Conservation (phyloP, 2,888 invertebrate genomes). For the Carterocephalus palaemon region DNA sequence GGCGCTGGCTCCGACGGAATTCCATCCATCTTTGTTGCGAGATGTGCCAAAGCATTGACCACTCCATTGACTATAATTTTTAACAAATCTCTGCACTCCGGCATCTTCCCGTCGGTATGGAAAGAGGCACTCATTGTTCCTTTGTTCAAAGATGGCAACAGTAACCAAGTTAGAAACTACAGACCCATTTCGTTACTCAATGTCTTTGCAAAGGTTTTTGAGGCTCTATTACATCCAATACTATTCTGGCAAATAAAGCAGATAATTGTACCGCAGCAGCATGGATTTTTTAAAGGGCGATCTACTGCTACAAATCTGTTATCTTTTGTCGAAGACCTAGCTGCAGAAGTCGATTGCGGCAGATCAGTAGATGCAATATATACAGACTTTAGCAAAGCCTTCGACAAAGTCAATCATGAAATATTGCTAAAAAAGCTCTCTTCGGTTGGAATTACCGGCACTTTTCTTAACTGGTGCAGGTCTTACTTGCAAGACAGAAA, state of each 20-base stretch:
- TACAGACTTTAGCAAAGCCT: conserved; percentile 12
- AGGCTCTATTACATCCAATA: conserved; percentile 22
- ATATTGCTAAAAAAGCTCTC: conserved; percentile 15
- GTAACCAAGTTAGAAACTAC: conserved; percentile 19
- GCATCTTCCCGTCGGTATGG: conserved; percentile 11
- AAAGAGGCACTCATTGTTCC: conserved; percentile 27
- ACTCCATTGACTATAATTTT: conserved; percentile 17
- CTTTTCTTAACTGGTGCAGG: conserved; percentile 4
- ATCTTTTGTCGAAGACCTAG: conserved; percentile 17
- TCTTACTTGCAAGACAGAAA: background rate
- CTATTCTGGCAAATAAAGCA: conserved; percentile 11
- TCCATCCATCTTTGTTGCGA: conserved; percentile 14
- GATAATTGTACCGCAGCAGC: conserved; percentile 24
- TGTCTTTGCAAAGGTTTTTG: conserved; percentile 25
- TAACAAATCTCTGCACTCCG: conserved; percentile 16
- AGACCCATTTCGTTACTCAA: conserved; percentile 28
- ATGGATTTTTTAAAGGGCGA: conserved; percentile 27
- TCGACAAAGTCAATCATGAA: conserved; percentile 20
- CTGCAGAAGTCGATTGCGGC: conserved; percentile 18
- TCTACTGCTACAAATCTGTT: conserved; percentile 27
- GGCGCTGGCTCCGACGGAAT: conserved; percentile 24
- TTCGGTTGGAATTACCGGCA: background rate
- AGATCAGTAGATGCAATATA: conserved; percentile 12
- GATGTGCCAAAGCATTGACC: conserved; percentile 7
- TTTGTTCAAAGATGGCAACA: conserved; percentile 22